A percentile compares a stretch with the other conserved stretches of the same genome.
Evolutionary conservation across 2,888 invertebrate genomes (phyloP).

Genomic region (Herminia tarsipennalis): DNA sequence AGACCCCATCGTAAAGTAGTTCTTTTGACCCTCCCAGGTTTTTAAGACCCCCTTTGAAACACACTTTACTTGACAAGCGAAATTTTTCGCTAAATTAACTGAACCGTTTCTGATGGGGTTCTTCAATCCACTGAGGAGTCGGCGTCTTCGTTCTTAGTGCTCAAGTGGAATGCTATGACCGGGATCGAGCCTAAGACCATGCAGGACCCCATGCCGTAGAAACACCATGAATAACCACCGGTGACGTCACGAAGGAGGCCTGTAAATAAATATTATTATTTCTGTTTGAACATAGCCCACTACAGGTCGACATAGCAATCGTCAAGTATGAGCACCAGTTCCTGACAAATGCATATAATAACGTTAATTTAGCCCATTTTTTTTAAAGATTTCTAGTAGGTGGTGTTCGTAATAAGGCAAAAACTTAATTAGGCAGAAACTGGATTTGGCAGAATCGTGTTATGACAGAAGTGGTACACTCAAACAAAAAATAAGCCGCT

Average conservation of each 20-base stretch:
- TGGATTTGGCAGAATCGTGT: no score
- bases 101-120: not conserved
- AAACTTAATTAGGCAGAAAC: no score
- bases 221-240: constrained; percentile 89
- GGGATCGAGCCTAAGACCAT: constrained; percentile 90
- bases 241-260: constrained; percentile 88
- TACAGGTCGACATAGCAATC: no score
- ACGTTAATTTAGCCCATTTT: no score
- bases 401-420: no score
- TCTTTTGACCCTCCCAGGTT: constrained; percentile 12
- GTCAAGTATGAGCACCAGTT: no score
- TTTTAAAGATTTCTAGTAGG: no score
- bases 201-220: constrained; percentile 91
- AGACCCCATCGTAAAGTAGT: not conserved
- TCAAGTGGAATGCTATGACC: constrained; percentile 81
- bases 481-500: no score
- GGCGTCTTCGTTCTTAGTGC: constrained; percentile 71
- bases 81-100: constrained; percentile 1
- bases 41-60: constrained; percentile 2
- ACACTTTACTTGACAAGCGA: not conserved
- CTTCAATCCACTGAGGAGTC: constrained; percentile 72
- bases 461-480: no score
- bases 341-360: not conserved
- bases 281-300: not conserved
- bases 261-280: constrained; percentile 49